Percentiles rank a stretch among this genome's conserved stretches.
These are phyloP conservation scores for Hyalella azteca DNA, from an alignment of 2,888 invertebrate species.

Conservation along the genomic window DNA sequence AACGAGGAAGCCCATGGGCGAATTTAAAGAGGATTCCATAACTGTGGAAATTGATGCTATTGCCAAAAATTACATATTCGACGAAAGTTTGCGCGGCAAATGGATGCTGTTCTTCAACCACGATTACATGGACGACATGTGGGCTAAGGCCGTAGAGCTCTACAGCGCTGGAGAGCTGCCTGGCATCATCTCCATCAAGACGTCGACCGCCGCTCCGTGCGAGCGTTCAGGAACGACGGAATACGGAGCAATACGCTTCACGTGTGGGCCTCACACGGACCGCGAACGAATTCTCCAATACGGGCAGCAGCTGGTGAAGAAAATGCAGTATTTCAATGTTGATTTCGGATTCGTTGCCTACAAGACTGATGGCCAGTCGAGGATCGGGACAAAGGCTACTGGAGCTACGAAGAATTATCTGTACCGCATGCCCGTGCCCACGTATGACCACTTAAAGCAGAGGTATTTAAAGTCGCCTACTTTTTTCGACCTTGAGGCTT, in stretches of 20 bases:
- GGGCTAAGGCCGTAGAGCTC: not conserved
- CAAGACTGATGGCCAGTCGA: not conserved
- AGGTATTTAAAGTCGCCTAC: not conserved
- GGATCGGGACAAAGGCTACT: not conserved
- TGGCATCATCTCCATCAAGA: not conserved
- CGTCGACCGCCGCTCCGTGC: not conserved
- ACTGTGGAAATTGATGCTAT: not conserved
- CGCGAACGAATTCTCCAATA: not conserved
- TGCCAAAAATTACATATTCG: not conserved
- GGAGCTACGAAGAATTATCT: not conserved
- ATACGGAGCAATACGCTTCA: not conserved
- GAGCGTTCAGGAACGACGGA: not conserved
- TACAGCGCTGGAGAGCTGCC: slow-evolving; percentile 4
- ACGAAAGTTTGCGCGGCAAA: not conserved
- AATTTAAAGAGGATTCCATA: not conserved
- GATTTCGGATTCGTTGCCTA: not conserved
- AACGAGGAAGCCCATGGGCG: slow-evolving; percentile 11
- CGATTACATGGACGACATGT: slow-evolving; percentile 7
- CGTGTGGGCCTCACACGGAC: not conserved
- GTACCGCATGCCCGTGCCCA: not conserved
- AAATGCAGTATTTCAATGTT: not conserved
- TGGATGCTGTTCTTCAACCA: slow-evolving; percentile 5
- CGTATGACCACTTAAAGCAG: not conserved
- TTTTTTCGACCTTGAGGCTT: too few relatives aligned
- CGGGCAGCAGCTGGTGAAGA: not conserved